These are phyloP conservation scores for Zygothrica quintamaculata DNA, from an alignment of 2,888 invertebrate genomes.

Conservation along the genomic window DNA sequence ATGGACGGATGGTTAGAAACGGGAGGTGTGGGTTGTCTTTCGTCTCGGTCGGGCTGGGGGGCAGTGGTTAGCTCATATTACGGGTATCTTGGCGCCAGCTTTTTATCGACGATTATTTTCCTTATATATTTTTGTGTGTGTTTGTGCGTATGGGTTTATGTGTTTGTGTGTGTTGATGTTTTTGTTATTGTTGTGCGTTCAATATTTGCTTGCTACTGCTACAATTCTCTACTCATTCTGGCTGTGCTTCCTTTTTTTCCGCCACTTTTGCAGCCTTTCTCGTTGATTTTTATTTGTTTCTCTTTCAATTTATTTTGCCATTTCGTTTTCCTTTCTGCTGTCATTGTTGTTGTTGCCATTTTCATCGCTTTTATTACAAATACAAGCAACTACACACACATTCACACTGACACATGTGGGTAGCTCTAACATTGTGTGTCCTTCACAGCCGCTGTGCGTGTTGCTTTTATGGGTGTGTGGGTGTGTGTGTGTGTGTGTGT, in stretches of 20 bases:
- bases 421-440: slow-evolving; percentile 76
- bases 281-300: slow-evolving; percentile 82
- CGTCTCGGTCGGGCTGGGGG: slow-evolving; percentile 44
- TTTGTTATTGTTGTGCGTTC: slow-evolving; percentile 62
- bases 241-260: slow-evolving; percentile 65
- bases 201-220: slow-evolving; percentile 75
- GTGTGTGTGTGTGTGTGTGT: slow-evolving; percentile 48
- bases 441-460: slow-evolving; percentile 69
- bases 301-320: slow-evolving; percentile 83
- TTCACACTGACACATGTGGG: slow-evolving; percentile 62
- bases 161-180: slow-evolving; percentile 46
- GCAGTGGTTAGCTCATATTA: slow-evolving; percentile 78
- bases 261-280: slow-evolving; percentile 79
- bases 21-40: slow-evolving; percentile 20
- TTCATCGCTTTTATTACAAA: slow-evolving; percentile 81
- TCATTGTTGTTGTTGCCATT: slow-evolving; percentile 77
- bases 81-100: slow-evolving; percentile 79
- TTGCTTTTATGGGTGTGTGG: slow-evolving; percentile 29
- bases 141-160: slow-evolving; percentile 19
- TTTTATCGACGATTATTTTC: slow-evolving; percentile 78
- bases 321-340: slow-evolving; percentile 80
- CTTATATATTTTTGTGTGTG: slow-evolving; percentile 54
- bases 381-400: slow-evolving; percentile 57
- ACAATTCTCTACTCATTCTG: slow-evolving; percentile 44
- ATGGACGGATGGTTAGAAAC: not conserved